Base-by-base conservation (phyloP, 2,113 vertebrate species). In the Poicephalus gulielmi region DNA sequence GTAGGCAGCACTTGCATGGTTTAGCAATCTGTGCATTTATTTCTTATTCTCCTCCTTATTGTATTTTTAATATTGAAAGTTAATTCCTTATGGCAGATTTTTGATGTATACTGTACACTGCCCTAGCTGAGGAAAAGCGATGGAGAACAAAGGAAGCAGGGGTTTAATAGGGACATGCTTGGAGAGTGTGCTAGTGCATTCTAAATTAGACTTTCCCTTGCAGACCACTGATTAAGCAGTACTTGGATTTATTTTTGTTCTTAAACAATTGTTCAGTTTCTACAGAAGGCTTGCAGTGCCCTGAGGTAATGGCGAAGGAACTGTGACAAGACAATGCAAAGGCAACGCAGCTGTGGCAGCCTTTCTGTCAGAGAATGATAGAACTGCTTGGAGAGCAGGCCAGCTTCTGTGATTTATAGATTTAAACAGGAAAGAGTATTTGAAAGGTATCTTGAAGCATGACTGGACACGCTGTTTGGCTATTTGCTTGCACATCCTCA, bases 291-390 rank as follows among this genome's bases (percentile, higher is more conserved):
- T 71, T 84, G 69, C 3, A 11, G 64, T 90, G 90, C 71, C 90
- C 88, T 75, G 66, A 92, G 76, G 92, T 78, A 71, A 62, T 7
- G 55, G 88, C 57, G 92, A 70, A 78, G 76, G 92, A 93, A 92
- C 64, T 84, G 80, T 83, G 80, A 84, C 79, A 86, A 74, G 41
- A 23, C 46, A 63, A 46, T 0, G 0, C 27, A 35, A 78, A 63
- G 41, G 35, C 70, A 79, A 35, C 62, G 71, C 1, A 2, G 57
- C 59, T 0, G 0, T 53, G 63, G n/a, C n/a, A n/a, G 33, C 33
- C 59, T 35, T 75, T 52, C 50, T 68, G 55, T 77, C 46, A 64
- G 80, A 41, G 73, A 50, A 33, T 1, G 33, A 24, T 8, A 33
- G 52, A 31, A 33, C 49, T 76, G 67, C 30, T 10, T 82, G 83